These are phyloP conservation scores for Eubasilissa regina DNA, from an alignment of 1,140 invertebrate species.

Conservation along the genomic window DNA sequence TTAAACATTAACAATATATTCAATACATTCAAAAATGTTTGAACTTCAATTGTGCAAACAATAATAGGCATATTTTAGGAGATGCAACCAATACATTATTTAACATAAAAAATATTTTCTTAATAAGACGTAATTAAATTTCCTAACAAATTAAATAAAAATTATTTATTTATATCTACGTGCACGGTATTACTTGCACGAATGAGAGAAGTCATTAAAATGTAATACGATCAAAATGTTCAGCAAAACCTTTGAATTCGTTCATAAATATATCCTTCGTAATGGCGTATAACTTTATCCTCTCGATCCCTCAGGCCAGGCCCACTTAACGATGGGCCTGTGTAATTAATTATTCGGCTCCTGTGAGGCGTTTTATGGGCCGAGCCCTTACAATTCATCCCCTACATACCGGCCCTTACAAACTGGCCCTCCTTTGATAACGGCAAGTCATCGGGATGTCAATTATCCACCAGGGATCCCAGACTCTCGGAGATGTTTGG, in stretches of 20 bases:
- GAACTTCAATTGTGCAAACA: no score
- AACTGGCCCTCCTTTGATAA: constrained; percentile 33
- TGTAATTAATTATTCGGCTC: constrained; percentile 55
- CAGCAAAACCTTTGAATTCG: constrained; percentile 25
- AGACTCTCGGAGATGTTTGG: neutral
- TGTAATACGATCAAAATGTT: constrained; percentile 12
- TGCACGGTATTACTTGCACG: no score
- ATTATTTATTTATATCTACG: no score
- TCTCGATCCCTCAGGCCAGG: constrained; percentile 21
- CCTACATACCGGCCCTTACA: neutral
- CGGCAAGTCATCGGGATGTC: constrained; percentile 43
- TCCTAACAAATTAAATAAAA: no score
- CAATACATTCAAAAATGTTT: no score
- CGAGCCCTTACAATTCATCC: constrained; percentile 1
- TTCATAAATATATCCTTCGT: constrained; percentile 35
- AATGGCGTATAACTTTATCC: constrained; percentile 35
- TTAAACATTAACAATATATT: no score
- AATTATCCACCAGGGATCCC: constrained; percentile 23
- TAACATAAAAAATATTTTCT: no score
- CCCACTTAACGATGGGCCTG: constrained; percentile 46
- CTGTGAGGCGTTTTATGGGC: constrained; percentile 44
- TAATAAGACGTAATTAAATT: no score
- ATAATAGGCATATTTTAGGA: no score
- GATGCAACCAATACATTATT: no score
- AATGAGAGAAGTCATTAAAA: constrained; percentile 1